Evolutionary conservation across 2,888 invertebrate species (phyloP), one percentile per base, ranked within the genome.

Genomic region (Pseudanteris insignis): DNA sequence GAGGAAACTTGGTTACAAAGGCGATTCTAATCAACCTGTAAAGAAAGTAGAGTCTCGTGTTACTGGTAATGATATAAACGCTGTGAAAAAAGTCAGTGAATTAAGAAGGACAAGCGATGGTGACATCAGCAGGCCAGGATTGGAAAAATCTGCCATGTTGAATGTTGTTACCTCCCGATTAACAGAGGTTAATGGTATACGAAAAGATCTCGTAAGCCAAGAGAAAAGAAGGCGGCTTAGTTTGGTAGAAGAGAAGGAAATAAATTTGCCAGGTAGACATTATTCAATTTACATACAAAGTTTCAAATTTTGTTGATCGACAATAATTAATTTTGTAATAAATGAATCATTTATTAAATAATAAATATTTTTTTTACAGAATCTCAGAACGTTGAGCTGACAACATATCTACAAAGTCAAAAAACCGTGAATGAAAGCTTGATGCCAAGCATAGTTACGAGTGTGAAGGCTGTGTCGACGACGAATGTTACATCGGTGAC

Each of bases 161-260:
- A 71, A 65, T 38, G 63, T 63, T 2, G 72, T 74, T 30, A 65
- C 72, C 36, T 68, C 77, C 9, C 69, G 75, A 46, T 60, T 78
- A 37, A 70, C 72, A 1, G 84, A 84, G 62, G 84, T 85, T 44
- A 88, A 88, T 65, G 88, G 88, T 26, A 67, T 80, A 30, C 71
- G 75, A 33, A 80, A 77, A 53, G 78, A 80, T 60, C 82, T 87
- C 58, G 80, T 85, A 43, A 79, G 81, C 55, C 84, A 84, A 12
- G 88, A 88, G 67, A 88, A 88, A 80, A 85, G 86, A 75, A 81
- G 88, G 74, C 84, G 88, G 69, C 82, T 85, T 68, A 80, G 78
- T 61, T 69, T 78, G 59, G 71, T 77, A 63, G 80, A 78, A 18
- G 80, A 79, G 43, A 79, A 80, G 59, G 79, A 80, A 71, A 71